phyloP scores from a whole-genome alignment of 2,113 vertebrate species.

The Ailurus styani region DNA sequence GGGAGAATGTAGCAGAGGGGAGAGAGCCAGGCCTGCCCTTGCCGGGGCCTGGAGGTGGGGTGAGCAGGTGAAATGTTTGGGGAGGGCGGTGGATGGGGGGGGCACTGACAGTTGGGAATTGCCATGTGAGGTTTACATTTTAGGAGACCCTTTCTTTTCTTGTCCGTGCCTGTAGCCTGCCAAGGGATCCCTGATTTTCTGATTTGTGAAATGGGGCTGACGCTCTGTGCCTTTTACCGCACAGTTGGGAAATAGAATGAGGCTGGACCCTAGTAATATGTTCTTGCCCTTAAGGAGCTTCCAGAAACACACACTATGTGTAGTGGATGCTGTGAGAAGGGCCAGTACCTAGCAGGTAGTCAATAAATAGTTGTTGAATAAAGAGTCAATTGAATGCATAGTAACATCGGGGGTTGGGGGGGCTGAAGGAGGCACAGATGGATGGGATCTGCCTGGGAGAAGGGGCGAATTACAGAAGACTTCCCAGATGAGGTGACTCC shows the following conservation, averaged over 20 bases:
- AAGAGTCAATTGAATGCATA: background rate
- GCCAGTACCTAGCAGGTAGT: background rate
- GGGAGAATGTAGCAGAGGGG: background rate
- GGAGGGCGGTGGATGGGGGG: background rate
- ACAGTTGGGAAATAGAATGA: background rate
- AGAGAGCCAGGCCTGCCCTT: background rate
- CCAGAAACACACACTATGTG: background rate
- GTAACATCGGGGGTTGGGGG: background rate
- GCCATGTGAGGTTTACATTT: background rate
- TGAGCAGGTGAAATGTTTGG: background rate
- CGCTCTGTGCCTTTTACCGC: background rate
- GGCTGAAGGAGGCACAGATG: background rate
- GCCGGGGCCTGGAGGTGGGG: background rate
- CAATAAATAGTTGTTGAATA: background rate
- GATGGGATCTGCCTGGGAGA: background rate
- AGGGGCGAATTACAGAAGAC: background rate
- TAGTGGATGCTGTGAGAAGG: background rate
- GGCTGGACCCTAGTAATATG: background rate
- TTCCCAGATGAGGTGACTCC: background rate
- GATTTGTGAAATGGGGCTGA: background rate
- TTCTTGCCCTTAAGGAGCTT: background rate
- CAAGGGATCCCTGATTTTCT: background rate
- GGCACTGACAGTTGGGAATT: background rate
- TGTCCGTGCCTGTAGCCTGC: background rate
- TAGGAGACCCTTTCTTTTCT: background rate